Evolutionary conservation across 2,888 invertebrate genomes (phyloP).

Genomic region (Aproaerema taeniolella): DNA sequence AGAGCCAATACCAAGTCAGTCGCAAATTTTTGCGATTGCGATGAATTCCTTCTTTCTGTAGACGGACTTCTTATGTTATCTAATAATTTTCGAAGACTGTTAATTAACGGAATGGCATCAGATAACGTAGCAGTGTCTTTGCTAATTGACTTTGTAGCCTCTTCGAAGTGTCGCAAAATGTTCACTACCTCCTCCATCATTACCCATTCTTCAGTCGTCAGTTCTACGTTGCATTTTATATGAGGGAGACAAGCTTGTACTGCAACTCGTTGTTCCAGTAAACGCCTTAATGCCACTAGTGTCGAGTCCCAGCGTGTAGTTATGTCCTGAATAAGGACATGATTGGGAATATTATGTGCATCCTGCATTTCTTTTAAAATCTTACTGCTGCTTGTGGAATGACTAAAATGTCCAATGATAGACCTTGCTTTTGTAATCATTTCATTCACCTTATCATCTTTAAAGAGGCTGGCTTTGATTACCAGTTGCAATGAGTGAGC

Average conservation of each 20-base stretch:
- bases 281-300: constrained; percentile 20
- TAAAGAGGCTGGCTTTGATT: too few relatives aligned
- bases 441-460: too few relatives aligned
- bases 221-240: constrained; percentile 22
- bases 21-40: too few relatives aligned
- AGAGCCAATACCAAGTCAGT: too few relatives aligned
- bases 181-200: constrained; percentile 17
- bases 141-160: constrained; percentile 22
- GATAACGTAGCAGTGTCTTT: constrained; percentile 21
- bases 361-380: too few relatives aligned
- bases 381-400: too few relatives aligned
- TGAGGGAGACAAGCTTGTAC: constrained; percentile 21
- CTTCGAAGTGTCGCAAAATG: constrained; percentile 21
- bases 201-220: constrained; percentile 22
- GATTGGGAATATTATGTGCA: too few relatives aligned
- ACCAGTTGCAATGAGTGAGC: constrained; percentile 19
- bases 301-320: constrained; percentile 25
- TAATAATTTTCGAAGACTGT: constrained; percentile 19
- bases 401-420: too few relatives aligned
- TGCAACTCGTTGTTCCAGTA: constrained; percentile 23
- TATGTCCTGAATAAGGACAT: constrained; percentile 24
- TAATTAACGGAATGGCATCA: constrained; percentile 22
- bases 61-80: too few relatives aligned
- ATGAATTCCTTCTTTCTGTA: too few relatives aligned
- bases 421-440: too few relatives aligned